Evolutionary conservation across 1,140 invertebrate genomes (phyloP).

Genomic region (Temnothorax nylanderi): DNA sequence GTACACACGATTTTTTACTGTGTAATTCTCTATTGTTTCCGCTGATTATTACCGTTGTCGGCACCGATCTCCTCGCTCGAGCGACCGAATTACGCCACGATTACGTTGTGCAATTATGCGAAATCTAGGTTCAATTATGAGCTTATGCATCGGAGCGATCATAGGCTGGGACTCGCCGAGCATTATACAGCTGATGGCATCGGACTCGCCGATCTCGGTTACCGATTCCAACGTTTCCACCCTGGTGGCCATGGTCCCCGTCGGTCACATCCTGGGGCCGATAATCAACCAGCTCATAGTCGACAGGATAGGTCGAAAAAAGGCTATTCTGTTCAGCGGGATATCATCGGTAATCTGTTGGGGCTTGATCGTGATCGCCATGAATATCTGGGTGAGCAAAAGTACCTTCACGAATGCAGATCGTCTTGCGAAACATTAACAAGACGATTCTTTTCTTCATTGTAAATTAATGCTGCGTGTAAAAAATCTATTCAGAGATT

Average conservation of each 20-base stretch:
- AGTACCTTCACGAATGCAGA: background rate
- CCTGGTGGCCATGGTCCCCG: conserved; percentile 81
- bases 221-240: conserved; percentile 78
- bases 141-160: conserved; percentile 73
- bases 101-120: conserved; percentile 19
- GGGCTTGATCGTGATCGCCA: conserved; percentile 86
- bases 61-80: background rate
- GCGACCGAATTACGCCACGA: background rate
- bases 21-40: background rate
- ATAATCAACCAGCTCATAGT: conserved; percentile 74
- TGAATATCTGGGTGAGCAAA: conserved; percentile 84
- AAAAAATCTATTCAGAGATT: background rate
- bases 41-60: background rate
- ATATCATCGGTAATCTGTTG: conserved; percentile 88
- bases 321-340: conserved; percentile 87
- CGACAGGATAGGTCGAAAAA: conserved; percentile 88
- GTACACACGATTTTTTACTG: too few relatives aligned
- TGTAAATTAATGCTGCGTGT: background rate
- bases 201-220: conserved; percentile 69
- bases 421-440: background rate
- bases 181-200: conserved; percentile 77
- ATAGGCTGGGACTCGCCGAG: conserved; percentile 85
- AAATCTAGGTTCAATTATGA: conserved; percentile 65
- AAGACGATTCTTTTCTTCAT: background rate
- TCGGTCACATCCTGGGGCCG: conserved; percentile 83